Percentiles rank a stretch among this genome's conserved stretches.
Evolutionary conservation across 1,140 invertebrate species (phyloP).

Genomic region (Eufriesea mexicana): DNA sequence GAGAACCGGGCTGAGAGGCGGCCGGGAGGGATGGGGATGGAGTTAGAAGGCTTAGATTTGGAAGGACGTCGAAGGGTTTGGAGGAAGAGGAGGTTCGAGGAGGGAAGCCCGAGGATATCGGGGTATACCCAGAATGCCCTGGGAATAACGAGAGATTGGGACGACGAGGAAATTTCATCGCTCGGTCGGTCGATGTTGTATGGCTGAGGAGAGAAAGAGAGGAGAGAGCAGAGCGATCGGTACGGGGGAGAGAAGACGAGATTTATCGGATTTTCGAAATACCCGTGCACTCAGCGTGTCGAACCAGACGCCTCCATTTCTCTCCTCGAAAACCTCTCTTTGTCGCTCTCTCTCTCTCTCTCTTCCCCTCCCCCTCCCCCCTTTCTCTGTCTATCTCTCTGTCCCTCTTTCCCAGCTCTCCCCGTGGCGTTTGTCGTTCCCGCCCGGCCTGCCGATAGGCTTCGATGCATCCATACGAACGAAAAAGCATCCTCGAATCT

Average conservation of each 20-base stretch:
- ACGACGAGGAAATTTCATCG: constrained; percentile 70
- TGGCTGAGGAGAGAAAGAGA: constrained; percentile 27
- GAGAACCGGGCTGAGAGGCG: neutral
- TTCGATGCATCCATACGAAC: neutral
- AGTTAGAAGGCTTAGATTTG: constrained; percentile 12
- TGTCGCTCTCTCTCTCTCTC: constrained; percentile 19
- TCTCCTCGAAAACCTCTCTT: constrained; percentile 12
- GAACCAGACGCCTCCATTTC: constrained; percentile 67
- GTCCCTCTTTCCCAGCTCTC: constrained; percentile 10
- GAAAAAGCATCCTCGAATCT: constrained; percentile 9
- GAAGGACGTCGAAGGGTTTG: neutral
- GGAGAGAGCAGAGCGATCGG: neutral
- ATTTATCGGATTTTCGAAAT: constrained; percentile 75
- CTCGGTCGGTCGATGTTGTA: constrained; percentile 63
- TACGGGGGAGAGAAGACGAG: constrained; percentile 44
- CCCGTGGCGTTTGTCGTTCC: neutral
- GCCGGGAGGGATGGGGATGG: fast-evolving
- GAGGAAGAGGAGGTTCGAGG: constrained; percentile 32
- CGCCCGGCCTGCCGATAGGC: neutral
- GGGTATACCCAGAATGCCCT: constrained; percentile 57
- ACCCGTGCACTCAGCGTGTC: constrained; percentile 67
- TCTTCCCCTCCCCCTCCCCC: neutral
- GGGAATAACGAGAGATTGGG: constrained; percentile 66
- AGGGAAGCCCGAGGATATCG: constrained; percentile 64
- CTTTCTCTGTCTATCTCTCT: constrained; percentile 15